Base-by-base conservation (phyloP, 2,113 vertebrate genomes). In the Zapornia atra region DNA sequence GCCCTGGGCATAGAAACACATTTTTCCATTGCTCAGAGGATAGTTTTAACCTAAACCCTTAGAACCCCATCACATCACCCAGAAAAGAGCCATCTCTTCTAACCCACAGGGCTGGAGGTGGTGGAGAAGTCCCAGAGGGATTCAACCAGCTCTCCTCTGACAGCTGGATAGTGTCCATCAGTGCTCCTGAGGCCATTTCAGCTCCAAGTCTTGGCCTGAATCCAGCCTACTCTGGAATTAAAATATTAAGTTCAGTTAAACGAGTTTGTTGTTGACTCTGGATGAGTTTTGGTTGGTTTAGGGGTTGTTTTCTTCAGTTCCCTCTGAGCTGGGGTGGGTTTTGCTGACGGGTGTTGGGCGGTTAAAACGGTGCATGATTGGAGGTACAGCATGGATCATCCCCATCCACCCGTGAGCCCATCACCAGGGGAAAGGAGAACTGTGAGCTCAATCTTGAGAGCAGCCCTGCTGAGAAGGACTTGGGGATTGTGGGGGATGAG, bases 121-220 rank as follows among this genome's bases (percentile, higher is more conserved):
- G 34, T 0, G 0, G 44, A 29, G 54, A 9, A 31, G 60, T 42
- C 68, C 64, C 1, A 0, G 59, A 24, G 33, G 34, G 5, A 57
- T 46, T 69, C 59, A 77, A 10, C 26, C 77, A 46, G 31, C 34
- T 48, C 83, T 82, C 29, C 65, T 87, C 76, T 1, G 0, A 42
- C 86, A 90, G 65, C 92, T 80, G 94, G 48, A 83, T 66, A 64
- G 42, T 72, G 76, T 80, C 71, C 17, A 0, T 28, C 17, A 7
- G 36, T 7, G 5, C 34, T 83, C 53, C 76, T 2, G 3, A 77
- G 68, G 81, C 94, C 38, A 15, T 40, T 54, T 33, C 95, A 72
- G 53, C 76, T 88, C 87, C 68, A 5, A 33, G 38, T 25, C 57
- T 60, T 80, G 90, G 83, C 86, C 38, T 2, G 2, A 57, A 12